These are phyloP conservation scores for Cryptotis parvus DNA, from an alignment of 2,113 vertebrate genomes.

Conservation along the genomic window DNA sequence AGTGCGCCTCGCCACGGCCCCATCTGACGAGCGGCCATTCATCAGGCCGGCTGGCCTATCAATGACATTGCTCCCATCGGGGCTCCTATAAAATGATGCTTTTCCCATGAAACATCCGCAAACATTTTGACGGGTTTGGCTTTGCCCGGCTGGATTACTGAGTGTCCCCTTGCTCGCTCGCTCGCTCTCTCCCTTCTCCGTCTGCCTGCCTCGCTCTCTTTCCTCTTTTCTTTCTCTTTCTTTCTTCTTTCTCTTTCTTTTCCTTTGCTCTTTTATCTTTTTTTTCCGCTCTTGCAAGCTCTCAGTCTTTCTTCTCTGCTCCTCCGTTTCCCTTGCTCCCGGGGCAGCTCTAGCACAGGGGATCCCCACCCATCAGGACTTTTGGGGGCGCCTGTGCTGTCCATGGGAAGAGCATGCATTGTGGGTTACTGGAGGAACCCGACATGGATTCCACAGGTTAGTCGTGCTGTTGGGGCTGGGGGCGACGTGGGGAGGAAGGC, in stretches of 20 bases:
- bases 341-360: slow-evolving; percentile 83
- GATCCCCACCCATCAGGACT: slow-evolving; percentile 87
- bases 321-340: slow-evolving; percentile 41
- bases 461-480: slow-evolving; percentile 81
- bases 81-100: slow-evolving; percentile 99
- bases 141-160: slow-evolving; percentile 98
- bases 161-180: slow-evolving; percentile 85
- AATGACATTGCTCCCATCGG: slow-evolving; percentile 99
- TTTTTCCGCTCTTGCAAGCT: neutral
- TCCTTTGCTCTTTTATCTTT: neutral
- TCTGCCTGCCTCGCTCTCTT: neutral
- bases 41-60: slow-evolving; percentile 99
- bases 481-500: neutral
- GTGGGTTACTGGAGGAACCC: slow-evolving; percentile 99
- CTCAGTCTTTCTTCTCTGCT: neutral
- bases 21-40: slow-evolving; percentile 99
- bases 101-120: slow-evolving; percentile 99
- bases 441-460: slow-evolving; percentile 99
- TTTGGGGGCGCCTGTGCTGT: slow-evolving; percentile 92
- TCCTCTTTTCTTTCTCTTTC: neutral
- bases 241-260: neutral
- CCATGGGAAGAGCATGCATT: slow-evolving; percentile 99
- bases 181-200: neutral
- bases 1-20: slow-evolving; percentile 99
- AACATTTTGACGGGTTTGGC: slow-evolving; percentile 99